Conservation (phyloP, 2,797 vertebrate genomes). For the Gadopsis bispinosus region DNA sequence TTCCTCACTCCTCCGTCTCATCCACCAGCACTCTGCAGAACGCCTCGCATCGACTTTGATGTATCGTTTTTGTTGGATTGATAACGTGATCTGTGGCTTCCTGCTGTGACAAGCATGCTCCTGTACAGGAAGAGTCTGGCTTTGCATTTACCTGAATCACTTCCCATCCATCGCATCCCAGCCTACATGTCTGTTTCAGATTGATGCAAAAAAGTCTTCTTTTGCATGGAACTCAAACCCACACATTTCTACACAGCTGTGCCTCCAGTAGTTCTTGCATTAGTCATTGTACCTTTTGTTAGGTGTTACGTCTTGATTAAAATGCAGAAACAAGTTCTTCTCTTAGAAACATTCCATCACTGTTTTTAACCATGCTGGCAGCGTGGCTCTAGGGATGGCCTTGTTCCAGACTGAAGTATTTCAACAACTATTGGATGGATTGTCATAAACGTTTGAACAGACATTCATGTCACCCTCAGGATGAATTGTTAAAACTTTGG, state of each 20-base stretch:
- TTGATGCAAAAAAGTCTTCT: slow-evolving; percentile 2
- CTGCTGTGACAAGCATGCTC: slow-evolving; percentile 25
- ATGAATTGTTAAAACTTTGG: neutral
- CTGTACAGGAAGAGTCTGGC: slow-evolving; percentile 5
- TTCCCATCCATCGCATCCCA: neutral
- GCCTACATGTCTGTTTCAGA: neutral
- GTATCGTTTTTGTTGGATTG: slow-evolving; percentile 50
- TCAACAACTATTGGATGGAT: neutral
- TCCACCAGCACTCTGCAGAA: slow-evolving; percentile 16
- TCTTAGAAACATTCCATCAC: no score
- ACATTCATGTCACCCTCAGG: neutral
- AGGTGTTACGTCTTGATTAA: neutral
- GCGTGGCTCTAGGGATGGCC: neutral
- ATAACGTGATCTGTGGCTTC: slow-evolving; percentile 29
- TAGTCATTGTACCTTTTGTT: slow-evolving; percentile 10
- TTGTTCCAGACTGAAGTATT: neutral
- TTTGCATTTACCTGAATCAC: slow-evolving; percentile 35
- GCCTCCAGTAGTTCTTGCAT: neutral
- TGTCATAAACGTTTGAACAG: neutral
- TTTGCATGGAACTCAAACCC: slow-evolving; percentile 4
- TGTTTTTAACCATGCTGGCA: neutral
- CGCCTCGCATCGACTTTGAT: slow-evolving; percentile 44
- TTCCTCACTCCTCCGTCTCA: neutral
- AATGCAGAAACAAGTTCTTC: neutral
- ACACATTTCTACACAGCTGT: slow-evolving; percentile 16